Base-by-base conservation (phyloP, 2,797 vertebrate genomes). In the Rhyacichthys aspro region DNA sequence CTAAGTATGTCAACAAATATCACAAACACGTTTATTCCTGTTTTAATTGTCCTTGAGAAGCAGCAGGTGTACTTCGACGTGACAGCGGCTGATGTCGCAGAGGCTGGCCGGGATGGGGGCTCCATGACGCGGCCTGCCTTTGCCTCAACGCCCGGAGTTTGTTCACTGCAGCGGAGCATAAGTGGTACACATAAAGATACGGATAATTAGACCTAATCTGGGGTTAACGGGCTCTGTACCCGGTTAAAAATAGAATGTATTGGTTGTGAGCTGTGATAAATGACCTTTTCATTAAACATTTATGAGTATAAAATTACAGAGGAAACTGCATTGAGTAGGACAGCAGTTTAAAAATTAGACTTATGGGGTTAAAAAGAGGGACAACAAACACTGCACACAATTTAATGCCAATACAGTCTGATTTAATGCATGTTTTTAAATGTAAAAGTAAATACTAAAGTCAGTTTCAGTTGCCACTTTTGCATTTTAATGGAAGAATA, bases 111-210 rank as follows among this genome's bases (percentile, higher is more conserved):
- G 57, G 16, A 34, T 32, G 48, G 66, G 59, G 52, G 66, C 63
- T 15, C 50, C 43, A 43, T 34, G 56, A 50, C 33, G 55, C 62
- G 85, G 81, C 87, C 85, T 77, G 42, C 18, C 16, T 41, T 12
- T 65, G 71, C 80, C 67, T 65, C 78, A 55, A 36, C 44, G 7
- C 44, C 32, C 14, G 8, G 63, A 41, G 43, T 63, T 56, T 57
- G 18, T 46, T 8, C 14, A 0, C 19, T 33, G 10, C 15, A 8
- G 15, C 11, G 7, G 37, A n/a, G n/a, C n/a, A n/a, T 9, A 9
- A 8, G n/a, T 18, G 11, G 16, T 34, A 38, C 34, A 11, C 7
- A 18, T 37, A n/a, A 7, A 11, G 5, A 16, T 11, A 5, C 28
- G n/a, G 11, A 17, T 28, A 28, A 3, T 4, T 28, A 6, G 23